Evolutionary conservation across 2,888 invertebrate genomes (phyloP).

Genomic region (Platycnemis pennipes): DNA sequence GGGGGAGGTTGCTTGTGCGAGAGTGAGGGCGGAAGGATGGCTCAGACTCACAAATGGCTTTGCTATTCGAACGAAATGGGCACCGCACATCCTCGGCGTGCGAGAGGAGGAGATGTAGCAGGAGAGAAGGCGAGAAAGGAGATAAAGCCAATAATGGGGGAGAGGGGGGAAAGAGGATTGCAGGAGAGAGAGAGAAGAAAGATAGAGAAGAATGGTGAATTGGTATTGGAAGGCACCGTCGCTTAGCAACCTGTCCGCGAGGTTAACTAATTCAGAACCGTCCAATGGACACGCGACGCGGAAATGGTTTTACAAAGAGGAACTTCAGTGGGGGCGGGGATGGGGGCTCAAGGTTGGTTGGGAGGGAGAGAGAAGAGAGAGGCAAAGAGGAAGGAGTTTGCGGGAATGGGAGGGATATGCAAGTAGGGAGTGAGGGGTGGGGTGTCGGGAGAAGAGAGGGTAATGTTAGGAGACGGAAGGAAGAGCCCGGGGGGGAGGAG

Average conservation of each 20-base stretch:
- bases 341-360: neutral
- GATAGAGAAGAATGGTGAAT: neutral
- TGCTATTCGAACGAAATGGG: slow-evolving; percentile 32
- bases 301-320: slow-evolving; percentile 48
- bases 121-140: neutral
- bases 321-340: neutral
- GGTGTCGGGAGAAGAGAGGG: slow-evolving; percentile 25
- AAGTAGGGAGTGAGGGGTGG: neutral
- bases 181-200: neutral
- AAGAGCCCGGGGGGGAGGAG: slow-evolving; percentile 68
- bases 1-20: neutral
- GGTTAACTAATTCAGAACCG: slow-evolving; percentile 41
- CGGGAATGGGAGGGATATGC: neutral
- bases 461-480: slow-evolving; percentile 68
- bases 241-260: slow-evolving; percentile 38
- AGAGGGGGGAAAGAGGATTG: slow-evolving; percentile 16
- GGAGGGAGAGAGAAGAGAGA: neutral
- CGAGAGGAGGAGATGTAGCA: neutral
- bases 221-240: neutral
- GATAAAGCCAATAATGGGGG: neutral
- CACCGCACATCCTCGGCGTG: neutral
- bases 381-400: neutral
- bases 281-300: slow-evolving; percentile 43
- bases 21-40: neutral
- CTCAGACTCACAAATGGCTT: slow-evolving; percentile 57